Percentiles rank a stretch among this genome's conserved stretches.
These are phyloP conservation scores for Erynnis tages DNA, from an alignment of 2,888 invertebrate genomes.

Conservation along the genomic window DNA sequence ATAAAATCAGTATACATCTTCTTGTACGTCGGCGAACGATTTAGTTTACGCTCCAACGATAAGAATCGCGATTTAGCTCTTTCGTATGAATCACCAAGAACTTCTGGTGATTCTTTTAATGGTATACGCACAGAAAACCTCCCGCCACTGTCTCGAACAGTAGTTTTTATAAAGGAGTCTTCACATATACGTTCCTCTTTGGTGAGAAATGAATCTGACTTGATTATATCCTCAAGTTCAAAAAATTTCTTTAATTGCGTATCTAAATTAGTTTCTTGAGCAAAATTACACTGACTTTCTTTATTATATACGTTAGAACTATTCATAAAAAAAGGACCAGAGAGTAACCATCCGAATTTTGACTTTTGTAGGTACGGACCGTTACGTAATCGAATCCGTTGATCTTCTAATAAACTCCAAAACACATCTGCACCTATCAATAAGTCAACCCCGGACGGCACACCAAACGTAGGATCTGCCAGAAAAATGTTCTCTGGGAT, in stretches of 20 bases:
- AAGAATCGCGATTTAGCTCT: background rate
- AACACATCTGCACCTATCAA: conserved; percentile 33
- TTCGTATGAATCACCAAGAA: background rate
- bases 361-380: conserved; percentile 32
- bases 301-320: conserved; percentile 1
- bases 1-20: conserved; percentile 34
- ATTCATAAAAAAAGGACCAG: conserved; percentile 17
- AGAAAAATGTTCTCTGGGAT: conserved; percentile 25
- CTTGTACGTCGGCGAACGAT: background rate
- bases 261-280: conserved; percentile 13
- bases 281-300: conserved; percentile 28
- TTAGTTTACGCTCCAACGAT: background rate
- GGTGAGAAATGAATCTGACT: background rate
- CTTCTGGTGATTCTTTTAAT: background rate
- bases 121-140: background rate
- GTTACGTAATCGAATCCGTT: conserved; percentile 25
- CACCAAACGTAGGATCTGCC: conserved; percentile 33
- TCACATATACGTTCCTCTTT: conserved; percentile 28
- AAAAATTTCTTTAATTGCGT: conserved; percentile 29
- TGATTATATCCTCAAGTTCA: conserved; percentile 30
- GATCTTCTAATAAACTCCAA: conserved; percentile 31
- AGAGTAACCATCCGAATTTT: conserved; percentile 34
- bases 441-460: background rate
- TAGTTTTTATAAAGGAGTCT: conserved; percentile 27
- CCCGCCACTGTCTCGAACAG: conserved; percentile 17